Evolutionary conservation across 2,888 invertebrate genomes (phyloP), one percentile per base, ranked within the genome.

Genomic region (Perdita meconis): DNA sequence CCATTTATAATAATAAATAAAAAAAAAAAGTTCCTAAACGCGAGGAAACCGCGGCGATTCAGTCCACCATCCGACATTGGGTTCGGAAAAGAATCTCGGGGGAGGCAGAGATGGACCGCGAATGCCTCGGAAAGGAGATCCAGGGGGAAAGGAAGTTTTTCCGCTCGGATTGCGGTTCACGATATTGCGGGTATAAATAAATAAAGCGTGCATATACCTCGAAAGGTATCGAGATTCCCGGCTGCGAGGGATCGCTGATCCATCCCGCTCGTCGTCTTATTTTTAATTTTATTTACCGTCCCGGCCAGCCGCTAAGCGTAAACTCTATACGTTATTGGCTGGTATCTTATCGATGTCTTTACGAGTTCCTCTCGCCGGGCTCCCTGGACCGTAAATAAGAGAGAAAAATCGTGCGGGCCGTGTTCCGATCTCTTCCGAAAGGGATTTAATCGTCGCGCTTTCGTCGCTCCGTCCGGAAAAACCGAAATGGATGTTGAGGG

Each of bases 211-310:
- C 51, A 44, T 42, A 73, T 66, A 70, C 64, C 66, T 42, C 24
- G 55, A 64, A 69, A 61, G n/a, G 66, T 72, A 79, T 81, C 79
- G 72, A 65, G 74, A 79, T 74, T 74, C 68, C 56, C 47, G 4
- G 57, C 67, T 67, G n/a, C 44, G 24, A 59, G 56, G 60, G 55
- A 61, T 36, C 19, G 63, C 55, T 50, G 36, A 44, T 64, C 42
- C 40, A 26, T 53, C 70, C 73, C 38, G 22, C 34, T 57, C 22
- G 53, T 68, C 63, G 51, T 69, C 71, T 82, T 79, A 79, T 75
- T 82, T 82, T 76, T 82, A 82, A 82, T 82, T 82, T 79, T 82
- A 82, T 82, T 82, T 82, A 79, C 79, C 80, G 82, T 72, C 61
- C 53, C 57, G 63, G 64, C 64, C 63, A 70, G 80, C 66, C 71